These are phyloP conservation scores for Criorhina ranunculi DNA, from an alignment of 2,888 invertebrate species.

Conservation along the genomic window DNA sequence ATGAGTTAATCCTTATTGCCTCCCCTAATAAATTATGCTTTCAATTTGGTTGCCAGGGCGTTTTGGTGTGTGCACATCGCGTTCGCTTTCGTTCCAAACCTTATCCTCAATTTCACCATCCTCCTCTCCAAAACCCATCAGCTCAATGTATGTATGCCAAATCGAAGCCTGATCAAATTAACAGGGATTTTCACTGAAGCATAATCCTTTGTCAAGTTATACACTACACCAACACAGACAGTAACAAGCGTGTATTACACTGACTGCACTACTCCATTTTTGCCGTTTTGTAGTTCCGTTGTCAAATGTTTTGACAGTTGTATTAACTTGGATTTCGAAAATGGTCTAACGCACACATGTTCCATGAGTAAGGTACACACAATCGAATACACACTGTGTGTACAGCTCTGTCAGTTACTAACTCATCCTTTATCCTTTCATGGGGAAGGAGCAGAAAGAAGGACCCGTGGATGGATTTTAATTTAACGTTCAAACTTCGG, in stretches of 20 bases:
- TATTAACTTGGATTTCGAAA: constrained; percentile 74
- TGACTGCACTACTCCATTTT: constrained; percentile 9
- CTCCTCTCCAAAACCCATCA: neutral
- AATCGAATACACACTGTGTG: constrained; percentile 7
- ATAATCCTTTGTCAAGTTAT: constrained; percentile 74
- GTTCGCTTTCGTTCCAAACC: neutral
- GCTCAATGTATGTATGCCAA: constrained; percentile 43
- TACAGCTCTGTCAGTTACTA: constrained; percentile 34
- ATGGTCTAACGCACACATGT: constrained; percentile 71
- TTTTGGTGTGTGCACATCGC: constrained; percentile 7
- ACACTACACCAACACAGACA: constrained; percentile 20
- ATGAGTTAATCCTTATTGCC: constrained; percentile 67
- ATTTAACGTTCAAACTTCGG: constrained; percentile 75
- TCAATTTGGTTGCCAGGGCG: constrained; percentile 54
- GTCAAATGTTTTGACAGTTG: constrained; percentile 76
- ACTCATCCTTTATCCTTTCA: constrained; percentile 57
- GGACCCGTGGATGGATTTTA: constrained; percentile 70
- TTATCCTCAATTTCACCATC: neutral
- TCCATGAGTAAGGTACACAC: neutral
- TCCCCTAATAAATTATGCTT: constrained; percentile 72
- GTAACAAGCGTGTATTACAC: neutral
- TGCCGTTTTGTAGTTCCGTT: constrained; percentile 48
- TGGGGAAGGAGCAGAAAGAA: constrained; percentile 9
- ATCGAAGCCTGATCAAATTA: constrained; percentile 75
- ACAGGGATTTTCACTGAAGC: constrained; percentile 71